These are phyloP conservation scores for Gymnoscelis rufifasciata DNA, from an alignment of 2,888 invertebrate species.

Conservation along the genomic window DNA sequence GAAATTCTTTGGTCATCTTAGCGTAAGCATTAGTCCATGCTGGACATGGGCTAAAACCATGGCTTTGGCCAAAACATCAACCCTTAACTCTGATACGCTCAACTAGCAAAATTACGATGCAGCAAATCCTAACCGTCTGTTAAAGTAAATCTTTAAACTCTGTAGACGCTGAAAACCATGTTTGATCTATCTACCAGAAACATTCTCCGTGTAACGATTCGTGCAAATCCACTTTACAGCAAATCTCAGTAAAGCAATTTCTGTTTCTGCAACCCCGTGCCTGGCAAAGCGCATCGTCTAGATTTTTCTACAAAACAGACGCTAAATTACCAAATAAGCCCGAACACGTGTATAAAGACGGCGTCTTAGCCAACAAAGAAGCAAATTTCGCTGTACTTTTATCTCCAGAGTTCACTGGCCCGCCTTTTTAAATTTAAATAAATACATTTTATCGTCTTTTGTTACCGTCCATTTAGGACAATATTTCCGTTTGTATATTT, in stretches of 20 bases:
- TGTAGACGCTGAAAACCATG: neutral
- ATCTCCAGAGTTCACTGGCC: neutral
- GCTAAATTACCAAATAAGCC: conserved; percentile 48
- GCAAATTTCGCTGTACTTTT: neutral
- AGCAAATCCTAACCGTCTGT: too few relatives aligned
- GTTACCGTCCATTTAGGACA: too few relatives aligned
- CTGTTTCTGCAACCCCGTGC: neutral
- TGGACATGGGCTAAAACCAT: too few relatives aligned
- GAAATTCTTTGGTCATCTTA: too few relatives aligned
- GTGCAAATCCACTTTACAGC: conserved; percentile 1
- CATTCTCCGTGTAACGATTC: conserved; percentile 3
- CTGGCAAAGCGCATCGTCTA: conserved; percentile 45
- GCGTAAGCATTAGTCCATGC: too few relatives aligned
- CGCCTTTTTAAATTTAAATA: neutral
- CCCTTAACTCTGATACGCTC: too few relatives aligned
- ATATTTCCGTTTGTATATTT: too few relatives aligned
- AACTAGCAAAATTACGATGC: too few relatives aligned
- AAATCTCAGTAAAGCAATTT: conserved; percentile 17
- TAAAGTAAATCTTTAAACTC: too few relatives aligned
- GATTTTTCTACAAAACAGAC: conserved; percentile 49
- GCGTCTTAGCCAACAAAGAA: neutral
- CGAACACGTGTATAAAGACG: conserved; percentile 3
- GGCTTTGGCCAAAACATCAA: too few relatives aligned
- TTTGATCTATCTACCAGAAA: neutral
- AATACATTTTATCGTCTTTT: neutral